phyloP scores from a whole-genome alignment of 2,888 invertebrate genomes.

The Pherbina coryleti region DNA sequence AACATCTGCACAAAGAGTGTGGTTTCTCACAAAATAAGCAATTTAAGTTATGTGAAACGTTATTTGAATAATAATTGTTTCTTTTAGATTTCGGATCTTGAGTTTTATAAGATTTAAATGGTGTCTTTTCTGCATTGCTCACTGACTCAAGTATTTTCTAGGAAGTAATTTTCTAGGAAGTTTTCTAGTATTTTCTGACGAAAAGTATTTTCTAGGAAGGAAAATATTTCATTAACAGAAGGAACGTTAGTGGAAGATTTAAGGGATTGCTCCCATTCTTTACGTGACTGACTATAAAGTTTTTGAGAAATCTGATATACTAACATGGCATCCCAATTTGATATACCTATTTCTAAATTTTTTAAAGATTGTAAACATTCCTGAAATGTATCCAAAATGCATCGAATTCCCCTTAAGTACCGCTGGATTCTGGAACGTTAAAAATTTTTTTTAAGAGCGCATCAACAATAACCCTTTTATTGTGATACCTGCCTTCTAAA shows the following conservation, averaged over 20 bases:
- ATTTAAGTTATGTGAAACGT: too few relatives aligned
- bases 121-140: too few relatives aligned
- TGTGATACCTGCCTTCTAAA: conserved; percentile 13
- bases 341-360: conserved; percentile 7
- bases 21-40: too few relatives aligned
- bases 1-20: too few relatives aligned
- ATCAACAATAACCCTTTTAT: too few relatives aligned
- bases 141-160: not conserved
- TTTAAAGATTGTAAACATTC: conserved; percentile 8
- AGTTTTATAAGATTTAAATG: too few relatives aligned
- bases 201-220: conserved; percentile 27
- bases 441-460: too few relatives aligned
- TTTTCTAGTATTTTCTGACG: too few relatives aligned
- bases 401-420: not conserved
- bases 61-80: too few relatives aligned
- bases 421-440: not conserved
- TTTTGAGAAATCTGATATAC: conserved; percentile 17
- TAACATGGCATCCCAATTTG: conserved; percentile 3
- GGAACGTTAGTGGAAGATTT: conserved; percentile 22
- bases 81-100: too few relatives aligned
- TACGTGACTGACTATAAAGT: conserved; percentile 1
- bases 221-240: not conserved
- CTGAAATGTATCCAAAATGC: not conserved
- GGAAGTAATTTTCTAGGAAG: too few relatives aligned
- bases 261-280: conserved; percentile 17